These are phyloP conservation scores for Pipistrellus pygmaeus DNA, from an alignment of 2,797 vertebrate species.

Conservation along the genomic window DNA sequence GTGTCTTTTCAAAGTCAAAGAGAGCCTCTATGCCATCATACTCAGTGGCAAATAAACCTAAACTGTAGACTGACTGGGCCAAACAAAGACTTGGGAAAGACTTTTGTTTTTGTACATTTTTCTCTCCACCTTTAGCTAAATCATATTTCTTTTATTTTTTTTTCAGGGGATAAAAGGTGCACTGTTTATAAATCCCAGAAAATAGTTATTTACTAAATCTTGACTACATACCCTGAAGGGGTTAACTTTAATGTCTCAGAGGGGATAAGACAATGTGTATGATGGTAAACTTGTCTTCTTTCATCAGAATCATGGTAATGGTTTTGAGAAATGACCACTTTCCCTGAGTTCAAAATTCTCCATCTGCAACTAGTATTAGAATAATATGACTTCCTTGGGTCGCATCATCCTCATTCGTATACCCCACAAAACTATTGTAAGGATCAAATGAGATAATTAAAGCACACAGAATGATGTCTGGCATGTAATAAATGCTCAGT, in stretches of 20 bases:
- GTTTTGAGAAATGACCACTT: conserved; percentile 1
- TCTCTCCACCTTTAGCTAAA: conserved; percentile 35
- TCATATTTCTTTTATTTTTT: neutral
- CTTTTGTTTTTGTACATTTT: conserved; percentile 5
- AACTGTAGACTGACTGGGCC: neutral
- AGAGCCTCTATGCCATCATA: neutral
- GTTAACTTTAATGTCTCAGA: conserved; percentile 38
- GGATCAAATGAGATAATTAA: conserved; percentile 1
- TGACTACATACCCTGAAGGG: neutral
- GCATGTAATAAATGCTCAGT: neutral
- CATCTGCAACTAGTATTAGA: neutral
- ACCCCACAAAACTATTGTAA: conserved; percentile 17
- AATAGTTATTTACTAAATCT: conserved; percentile 33
- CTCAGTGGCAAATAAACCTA: neutral
- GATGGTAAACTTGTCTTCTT: neutral
- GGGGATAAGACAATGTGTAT: neutral
- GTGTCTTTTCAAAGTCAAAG: neutral
- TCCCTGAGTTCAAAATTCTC: conserved; percentile 20
- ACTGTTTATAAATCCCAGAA: neutral
- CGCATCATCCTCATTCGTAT: neutral
- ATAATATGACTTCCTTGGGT: conserved; percentile 15
- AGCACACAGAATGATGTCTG: neutral
- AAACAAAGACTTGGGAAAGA: conserved; percentile 16
- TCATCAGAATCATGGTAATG: neutral
- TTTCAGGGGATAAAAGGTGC: neutral